These are phyloP conservation scores for Corythoichthys intestinalis DNA, from an alignment of 2,113 vertebrate species.

Conservation along the genomic window DNA sequence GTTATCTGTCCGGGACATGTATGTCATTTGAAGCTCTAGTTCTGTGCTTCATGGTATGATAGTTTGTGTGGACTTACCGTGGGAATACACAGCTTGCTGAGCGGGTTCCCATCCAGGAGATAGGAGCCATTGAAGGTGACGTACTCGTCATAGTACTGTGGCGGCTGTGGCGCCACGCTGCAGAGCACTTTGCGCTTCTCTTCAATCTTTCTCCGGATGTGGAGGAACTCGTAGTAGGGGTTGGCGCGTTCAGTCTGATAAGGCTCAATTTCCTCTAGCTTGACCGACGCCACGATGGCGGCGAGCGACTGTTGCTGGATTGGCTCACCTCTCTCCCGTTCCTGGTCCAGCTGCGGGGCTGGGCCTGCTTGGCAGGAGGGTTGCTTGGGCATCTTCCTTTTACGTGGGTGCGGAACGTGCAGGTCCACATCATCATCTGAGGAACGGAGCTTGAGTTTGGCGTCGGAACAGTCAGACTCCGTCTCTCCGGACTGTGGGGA, in stretches of 20 bases:
- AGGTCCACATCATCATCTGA: constrained; percentile 84
- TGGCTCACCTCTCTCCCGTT: constrained; percentile 63
- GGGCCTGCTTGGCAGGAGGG: constrained; percentile 75
- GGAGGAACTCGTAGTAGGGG: constrained; percentile 96
- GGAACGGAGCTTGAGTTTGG: constrained; percentile 78
- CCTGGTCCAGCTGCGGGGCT: constrained; percentile 81
- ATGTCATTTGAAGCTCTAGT: background rate
- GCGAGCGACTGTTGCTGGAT: constrained; percentile 85
- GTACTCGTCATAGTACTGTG: constrained; percentile 97
- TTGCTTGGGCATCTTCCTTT: constrained; percentile 87
- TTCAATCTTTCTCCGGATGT: constrained; percentile 96
- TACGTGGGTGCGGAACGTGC: constrained; percentile 90
- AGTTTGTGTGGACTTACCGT: constrained; percentile 79
- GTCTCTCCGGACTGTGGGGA: constrained; percentile 73
- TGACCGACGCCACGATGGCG: constrained; percentile 90
- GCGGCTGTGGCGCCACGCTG: constrained; percentile 94
- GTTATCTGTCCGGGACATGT: constrained; percentile 81
- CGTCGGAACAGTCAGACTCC: constrained; percentile 79
- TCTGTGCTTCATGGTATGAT: background rate
- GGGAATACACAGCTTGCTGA: constrained; percentile 98
- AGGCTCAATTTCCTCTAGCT: constrained; percentile 95
- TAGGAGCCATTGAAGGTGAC: constrained; percentile 98
- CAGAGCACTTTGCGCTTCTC: constrained; percentile 95
- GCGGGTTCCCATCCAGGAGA: constrained; percentile 93
- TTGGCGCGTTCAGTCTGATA: constrained; percentile 96